These are phyloP conservation scores for Hyles vespertilio DNA, from an alignment of 1,140 invertebrate genomes.

Conservation along the genomic window DNA sequence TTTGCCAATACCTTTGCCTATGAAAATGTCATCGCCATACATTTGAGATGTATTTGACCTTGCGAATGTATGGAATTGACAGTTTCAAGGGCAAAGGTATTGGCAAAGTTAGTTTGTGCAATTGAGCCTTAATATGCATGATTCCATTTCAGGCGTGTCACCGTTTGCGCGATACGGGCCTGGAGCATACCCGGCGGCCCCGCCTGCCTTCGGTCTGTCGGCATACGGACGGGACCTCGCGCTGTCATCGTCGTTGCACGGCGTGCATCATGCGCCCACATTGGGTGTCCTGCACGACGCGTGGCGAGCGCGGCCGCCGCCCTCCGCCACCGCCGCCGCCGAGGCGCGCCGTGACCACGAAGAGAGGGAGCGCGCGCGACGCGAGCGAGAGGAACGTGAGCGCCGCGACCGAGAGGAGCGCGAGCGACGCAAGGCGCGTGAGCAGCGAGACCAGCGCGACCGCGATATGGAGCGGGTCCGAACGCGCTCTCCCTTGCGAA, in stretches of 20 bases:
- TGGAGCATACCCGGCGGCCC: constrained; percentile 75
- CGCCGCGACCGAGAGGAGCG: constrained; percentile 80
- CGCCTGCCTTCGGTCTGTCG: constrained; percentile 78
- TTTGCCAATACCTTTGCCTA: too few species aligned
- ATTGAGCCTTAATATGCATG: background rate
- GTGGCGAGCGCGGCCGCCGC: constrained; percentile 77
- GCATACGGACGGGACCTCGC: constrained; percentile 81
- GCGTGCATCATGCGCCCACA: constrained; percentile 51
- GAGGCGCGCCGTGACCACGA: constrained; percentile 78
- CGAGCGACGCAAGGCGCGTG: constrained; percentile 61
- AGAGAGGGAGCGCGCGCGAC: constrained; percentile 78
- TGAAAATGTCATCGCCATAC: too few species aligned
- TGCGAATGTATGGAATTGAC: too few species aligned
- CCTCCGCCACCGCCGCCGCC: constrained; percentile 63
- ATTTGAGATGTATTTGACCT: too few species aligned
- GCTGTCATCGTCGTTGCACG: constrained; percentile 59
- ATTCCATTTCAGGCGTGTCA: constrained; percentile 78
- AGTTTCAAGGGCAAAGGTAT: too few species aligned
- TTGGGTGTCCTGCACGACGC: constrained; percentile 58
- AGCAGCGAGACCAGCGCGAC: constrained; percentile 46
- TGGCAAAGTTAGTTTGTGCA: too few species aligned
- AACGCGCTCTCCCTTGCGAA: constrained; percentile 83
- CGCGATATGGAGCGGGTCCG: constrained; percentile 73
- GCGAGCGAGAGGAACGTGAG: constrained; percentile 84
- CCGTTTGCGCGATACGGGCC: constrained; percentile 86